Percentiles rank a stretch among this genome's conserved stretches.
Evolutionary conservation across 2,113 vertebrate species (phyloP).

Genomic region (Procavia capensis): DNA sequence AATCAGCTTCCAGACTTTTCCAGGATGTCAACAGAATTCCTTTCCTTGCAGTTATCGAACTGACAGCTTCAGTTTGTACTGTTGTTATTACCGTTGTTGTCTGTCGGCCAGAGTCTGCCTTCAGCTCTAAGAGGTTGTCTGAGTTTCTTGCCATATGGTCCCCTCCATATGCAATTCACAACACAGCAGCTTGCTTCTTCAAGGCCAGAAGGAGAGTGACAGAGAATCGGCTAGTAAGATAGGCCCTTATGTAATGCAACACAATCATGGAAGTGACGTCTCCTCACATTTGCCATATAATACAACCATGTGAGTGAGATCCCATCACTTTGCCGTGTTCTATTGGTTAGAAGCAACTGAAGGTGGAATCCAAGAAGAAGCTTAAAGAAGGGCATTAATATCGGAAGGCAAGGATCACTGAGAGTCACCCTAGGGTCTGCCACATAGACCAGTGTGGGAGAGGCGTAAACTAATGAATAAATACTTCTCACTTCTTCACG

Average conservation of each 20-base stretch:
- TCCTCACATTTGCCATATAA: not conserved
- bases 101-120: not conserved
- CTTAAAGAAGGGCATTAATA: not conserved
- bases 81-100: not conserved
- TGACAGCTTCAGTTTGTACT: not conserved
- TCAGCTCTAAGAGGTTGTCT: not conserved
- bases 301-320: not conserved
- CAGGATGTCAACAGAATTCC: not conserved
- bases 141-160: not conserved
- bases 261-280: not conserved
- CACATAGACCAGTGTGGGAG: not conserved
- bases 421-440: not conserved
- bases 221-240: not conserved
- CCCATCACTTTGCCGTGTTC: not conserved
- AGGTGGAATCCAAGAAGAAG: not conserved
- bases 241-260: not conserved
- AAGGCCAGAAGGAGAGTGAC: not conserved
- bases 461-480: not conserved
- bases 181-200: not conserved
- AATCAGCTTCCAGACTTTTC: conserved; percentile 5
- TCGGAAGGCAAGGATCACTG: not conserved
- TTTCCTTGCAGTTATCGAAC: not conserved
- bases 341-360: not conserved
- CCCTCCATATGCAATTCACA: not conserved
- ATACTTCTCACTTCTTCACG: not conserved